A percentile compares a stretch with the other conserved stretches of the same genome.
phyloP scores from a whole-genome alignment of 2,797 vertebrate species.

The Delichon dasypus region DNA sequence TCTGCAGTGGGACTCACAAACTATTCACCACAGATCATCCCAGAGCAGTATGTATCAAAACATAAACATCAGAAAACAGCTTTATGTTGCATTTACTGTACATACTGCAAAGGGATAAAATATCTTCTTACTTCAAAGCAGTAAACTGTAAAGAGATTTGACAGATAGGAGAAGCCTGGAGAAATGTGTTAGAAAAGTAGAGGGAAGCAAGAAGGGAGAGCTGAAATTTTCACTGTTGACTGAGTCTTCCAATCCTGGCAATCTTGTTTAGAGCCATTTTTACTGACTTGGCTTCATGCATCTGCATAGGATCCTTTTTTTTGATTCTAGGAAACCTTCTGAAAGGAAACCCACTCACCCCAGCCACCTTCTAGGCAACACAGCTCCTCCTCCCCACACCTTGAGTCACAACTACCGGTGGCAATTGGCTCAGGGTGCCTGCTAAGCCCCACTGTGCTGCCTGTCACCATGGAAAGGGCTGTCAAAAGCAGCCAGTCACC shows the following conservation, averaged over 20 bases:
- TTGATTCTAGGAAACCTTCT: slow-evolving; percentile 25
- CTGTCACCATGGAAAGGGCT: neutral
- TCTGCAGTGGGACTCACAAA: neutral
- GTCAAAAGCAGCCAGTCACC: slow-evolving; percentile 3
- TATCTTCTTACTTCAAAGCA: neutral
- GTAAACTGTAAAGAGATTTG: neutral
- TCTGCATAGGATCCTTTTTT: neutral
- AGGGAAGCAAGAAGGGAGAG: neutral
- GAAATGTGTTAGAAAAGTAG: neutral
- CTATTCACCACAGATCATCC: neutral
- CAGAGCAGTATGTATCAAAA: neutral
- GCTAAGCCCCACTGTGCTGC: neutral
- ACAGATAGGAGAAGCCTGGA: neutral
- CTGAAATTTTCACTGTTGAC: neutral
- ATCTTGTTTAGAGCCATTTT: neutral
- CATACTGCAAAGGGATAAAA: neutral
- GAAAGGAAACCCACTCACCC: neutral
- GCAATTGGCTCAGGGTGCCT: neutral
- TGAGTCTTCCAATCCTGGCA: neutral
- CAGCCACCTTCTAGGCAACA: neutral
- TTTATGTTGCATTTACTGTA: neutral
- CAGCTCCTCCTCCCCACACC: neutral
- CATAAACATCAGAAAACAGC: neutral
- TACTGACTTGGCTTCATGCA: neutral
- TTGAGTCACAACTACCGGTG: neutral